A percentile compares a stretch with the other conserved stretches of the same genome.
These are phyloP conservation scores for Rallus limicola DNA, from an alignment of 2,113 vertebrate species.

Conservation along the genomic window DNA sequence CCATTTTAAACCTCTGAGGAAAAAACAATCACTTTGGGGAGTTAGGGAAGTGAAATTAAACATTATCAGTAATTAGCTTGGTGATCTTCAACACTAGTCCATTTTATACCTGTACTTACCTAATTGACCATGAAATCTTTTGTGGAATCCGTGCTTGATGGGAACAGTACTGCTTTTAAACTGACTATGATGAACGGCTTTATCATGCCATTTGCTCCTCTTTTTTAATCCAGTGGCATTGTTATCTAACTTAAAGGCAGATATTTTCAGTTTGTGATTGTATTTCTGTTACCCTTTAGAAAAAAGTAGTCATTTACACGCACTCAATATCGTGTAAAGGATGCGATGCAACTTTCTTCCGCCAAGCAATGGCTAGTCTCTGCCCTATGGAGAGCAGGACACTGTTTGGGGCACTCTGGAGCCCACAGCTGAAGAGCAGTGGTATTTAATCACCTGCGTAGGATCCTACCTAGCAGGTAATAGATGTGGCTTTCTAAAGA, in stretches of 20 bases:
- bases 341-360: rapidly evolving
- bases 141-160: constrained; percentile 65
- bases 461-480: neutral
- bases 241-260: constrained; percentile 54
- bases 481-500: constrained; percentile 37
- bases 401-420: neutral
- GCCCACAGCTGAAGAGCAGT: neutral
- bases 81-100: constrained; percentile 73
- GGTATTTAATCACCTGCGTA: neutral
- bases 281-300: constrained; percentile 21
- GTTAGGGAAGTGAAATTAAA: constrained; percentile 78
- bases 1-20: constrained; percentile 39
- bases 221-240: constrained; percentile 20
- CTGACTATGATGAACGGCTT: constrained; percentile 77
- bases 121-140: constrained; percentile 83
- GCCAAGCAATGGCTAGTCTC: neutral
- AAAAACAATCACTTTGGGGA: constrained; percentile 65
- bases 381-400: neutral
- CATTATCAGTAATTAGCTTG: constrained; percentile 78
- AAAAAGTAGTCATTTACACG: neutral
- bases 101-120: constrained; percentile 79
- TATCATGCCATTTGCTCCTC: constrained; percentile 59
- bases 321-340: neutral
- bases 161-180: constrained; percentile 61
- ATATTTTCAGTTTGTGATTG: constrained; percentile 45